A percentile compares a stretch with the other conserved stretches of the same genome.
Conservation (phyloP, 2,888 invertebrate genomes). For the Automeris io region DNA sequence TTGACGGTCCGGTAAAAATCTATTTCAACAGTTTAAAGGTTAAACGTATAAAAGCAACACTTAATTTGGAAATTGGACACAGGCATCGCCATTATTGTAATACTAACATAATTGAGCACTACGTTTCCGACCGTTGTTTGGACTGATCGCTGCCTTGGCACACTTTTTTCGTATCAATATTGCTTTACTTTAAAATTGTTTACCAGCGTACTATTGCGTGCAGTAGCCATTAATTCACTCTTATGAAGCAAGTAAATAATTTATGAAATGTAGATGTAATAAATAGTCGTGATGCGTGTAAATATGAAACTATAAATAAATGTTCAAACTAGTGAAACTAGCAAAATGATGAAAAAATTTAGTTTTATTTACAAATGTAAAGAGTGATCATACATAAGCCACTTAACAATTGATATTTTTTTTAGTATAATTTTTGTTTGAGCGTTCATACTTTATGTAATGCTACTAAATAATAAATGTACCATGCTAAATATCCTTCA, state of each 20-base stretch:
- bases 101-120: conserved; percentile 52
- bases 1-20: conserved; percentile 3
- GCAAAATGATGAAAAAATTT: neutral
- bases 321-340: neutral
- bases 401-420: too few relatives aligned
- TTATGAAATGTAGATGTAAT: conserved; percentile 1
- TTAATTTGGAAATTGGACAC: conserved; percentile 39
- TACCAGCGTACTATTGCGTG: conserved; percentile 20
- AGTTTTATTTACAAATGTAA: too few relatives aligned
- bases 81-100: conserved; percentile 39
- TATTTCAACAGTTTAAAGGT: neutral
- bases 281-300: neutral
- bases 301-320: neutral
- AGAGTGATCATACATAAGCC: too few relatives aligned
- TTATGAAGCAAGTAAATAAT: conserved; percentile 3
- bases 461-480: too few relatives aligned
- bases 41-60: conserved; percentile 7
- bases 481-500: too few relatives aligned
- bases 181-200: conserved; percentile 34
- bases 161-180: conserved; percentile 54
- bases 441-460: too few relatives aligned
- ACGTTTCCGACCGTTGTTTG: conserved; percentile 56
- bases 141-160: conserved; percentile 60
- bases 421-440: too few relatives aligned
- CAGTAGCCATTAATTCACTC: conserved; percentile 11